phyloP scores from a whole-genome alignment of 2,113 vertebrate species.

The Chiloscyllium plagiosum region DNA sequence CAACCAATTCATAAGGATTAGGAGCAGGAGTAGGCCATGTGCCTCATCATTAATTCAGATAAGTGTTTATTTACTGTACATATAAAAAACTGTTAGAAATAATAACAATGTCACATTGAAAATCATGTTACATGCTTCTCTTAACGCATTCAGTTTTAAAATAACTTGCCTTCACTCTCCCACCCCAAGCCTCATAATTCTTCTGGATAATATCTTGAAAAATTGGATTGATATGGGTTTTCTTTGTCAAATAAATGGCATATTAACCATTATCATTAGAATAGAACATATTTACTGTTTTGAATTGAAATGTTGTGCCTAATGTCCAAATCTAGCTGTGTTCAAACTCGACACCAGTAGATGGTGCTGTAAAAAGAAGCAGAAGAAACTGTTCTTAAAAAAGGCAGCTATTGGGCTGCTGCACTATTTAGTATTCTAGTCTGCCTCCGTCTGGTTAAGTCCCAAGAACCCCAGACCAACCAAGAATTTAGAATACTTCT shows the following conservation, averaged over 20 bases:
- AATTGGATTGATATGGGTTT: not conserved
- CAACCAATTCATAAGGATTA: not conserved
- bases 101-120: not conserved
- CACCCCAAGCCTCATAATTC: too few relatives aligned
- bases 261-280: not conserved
- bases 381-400: too few relatives aligned
- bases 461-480: too few relatives aligned
- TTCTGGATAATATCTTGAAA: not conserved
- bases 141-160: not conserved
- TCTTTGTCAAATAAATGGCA: not conserved
- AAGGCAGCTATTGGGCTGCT: too few relatives aligned
- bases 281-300: too few relatives aligned
- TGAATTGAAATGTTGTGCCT: too few relatives aligned
- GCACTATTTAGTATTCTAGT: too few relatives aligned
- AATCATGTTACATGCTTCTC: not conserved
- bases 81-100: not conserved
- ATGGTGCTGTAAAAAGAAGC: too few relatives aligned
- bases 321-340: too few relatives aligned
- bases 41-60: not conserved
- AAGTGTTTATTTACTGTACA: not conserved
- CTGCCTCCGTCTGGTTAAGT: too few relatives aligned
- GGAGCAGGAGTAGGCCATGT: not conserved
- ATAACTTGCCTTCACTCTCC: not conserved
- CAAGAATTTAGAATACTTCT: not conserved
- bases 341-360: too few relatives aligned